Conservation (phyloP, 1,140 invertebrate species). For the Euglossa dilemma region DNA sequence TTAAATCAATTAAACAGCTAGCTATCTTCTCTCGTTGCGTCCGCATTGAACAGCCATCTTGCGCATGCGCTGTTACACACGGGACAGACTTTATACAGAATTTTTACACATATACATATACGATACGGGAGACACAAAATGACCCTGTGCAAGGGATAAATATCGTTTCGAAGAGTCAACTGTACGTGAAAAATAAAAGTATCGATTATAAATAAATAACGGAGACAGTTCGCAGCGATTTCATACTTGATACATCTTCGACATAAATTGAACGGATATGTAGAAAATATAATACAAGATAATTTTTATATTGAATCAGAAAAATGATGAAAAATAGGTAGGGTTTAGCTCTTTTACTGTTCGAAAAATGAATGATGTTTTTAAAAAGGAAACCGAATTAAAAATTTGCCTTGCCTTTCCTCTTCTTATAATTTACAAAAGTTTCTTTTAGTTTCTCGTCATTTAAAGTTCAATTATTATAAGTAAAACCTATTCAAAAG, state of each 20-base stretch:
- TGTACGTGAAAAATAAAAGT: not conserved
- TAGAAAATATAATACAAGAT: no score
- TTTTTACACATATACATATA: not conserved
- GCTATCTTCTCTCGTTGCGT: not conserved
- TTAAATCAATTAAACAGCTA: slow-evolving; percentile 22
- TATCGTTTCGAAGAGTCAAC: not conserved
- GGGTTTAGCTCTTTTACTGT: no score
- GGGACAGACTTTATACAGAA: not conserved
- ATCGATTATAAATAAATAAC: not conserved
- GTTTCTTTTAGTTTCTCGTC: no score
- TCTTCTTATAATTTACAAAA: no score
- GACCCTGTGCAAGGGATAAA: not conserved
- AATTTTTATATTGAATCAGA: not conserved
- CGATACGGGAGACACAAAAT: not conserved
- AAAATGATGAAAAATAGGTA: no score
- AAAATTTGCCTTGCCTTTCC: no score
- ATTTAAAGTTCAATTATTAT: no score
- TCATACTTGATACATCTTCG: not conserved
- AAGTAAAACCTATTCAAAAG: not conserved
- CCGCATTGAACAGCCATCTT: not conserved
- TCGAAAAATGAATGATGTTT: no score
- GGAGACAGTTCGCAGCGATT: not conserved
- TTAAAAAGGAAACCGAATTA: no score
- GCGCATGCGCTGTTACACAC: not conserved
- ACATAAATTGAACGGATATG: not conserved